Evolutionary conservation across 2,797 vertebrate species (phyloP), one percentile per base, ranked within the genome.

Genomic region (Lepilemur septentrionalis): DNA sequence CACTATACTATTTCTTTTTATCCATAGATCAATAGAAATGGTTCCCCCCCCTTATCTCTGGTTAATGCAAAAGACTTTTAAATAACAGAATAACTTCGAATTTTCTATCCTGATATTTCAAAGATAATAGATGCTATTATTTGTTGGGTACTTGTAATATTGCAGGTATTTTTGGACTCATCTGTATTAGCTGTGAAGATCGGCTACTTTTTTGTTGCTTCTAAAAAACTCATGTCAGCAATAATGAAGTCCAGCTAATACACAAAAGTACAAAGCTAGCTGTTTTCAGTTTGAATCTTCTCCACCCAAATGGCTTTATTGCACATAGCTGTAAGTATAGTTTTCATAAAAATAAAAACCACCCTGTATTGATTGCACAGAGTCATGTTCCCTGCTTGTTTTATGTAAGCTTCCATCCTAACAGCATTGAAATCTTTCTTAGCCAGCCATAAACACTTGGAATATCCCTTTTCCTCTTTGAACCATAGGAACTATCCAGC

Each of bases 261-360:
- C 38, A 63, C 10, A 35, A 96, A 91, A 85, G 59, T 61, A 73
- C 3, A 91, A 94, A 63, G 7, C 67, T 79, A 41, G 18, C 30
- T 80, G 48, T 84, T 55, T 93, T n/a, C 2, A 65, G 38, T 28
- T 70, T 35, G 23, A 93, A 69, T 86, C 10, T 87, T 91, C 15
- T 93, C 30, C 93, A 63, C 8, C 4, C 5, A 89, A 63, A 69
- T 73, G 96, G 9, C 14, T 91, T 73, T 83, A 91, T 20, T 81
- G 22, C 2, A 65, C 28, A 57, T 83, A 93, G 7, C 14, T 20
- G 25, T 55, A 81, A 52, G 30, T 69, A 69, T 20, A 59, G 22
- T 85, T 90, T 94, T 90, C 48, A 89, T 89, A 78, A 84, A 93
- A 96, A 75, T 61, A 18, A 79, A 95, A 97, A 93, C 84, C 55